These are phyloP conservation scores for Smutsia gigantea DNA, from an alignment of 2,797 vertebrate genomes.

Conservation along the genomic window DNA sequence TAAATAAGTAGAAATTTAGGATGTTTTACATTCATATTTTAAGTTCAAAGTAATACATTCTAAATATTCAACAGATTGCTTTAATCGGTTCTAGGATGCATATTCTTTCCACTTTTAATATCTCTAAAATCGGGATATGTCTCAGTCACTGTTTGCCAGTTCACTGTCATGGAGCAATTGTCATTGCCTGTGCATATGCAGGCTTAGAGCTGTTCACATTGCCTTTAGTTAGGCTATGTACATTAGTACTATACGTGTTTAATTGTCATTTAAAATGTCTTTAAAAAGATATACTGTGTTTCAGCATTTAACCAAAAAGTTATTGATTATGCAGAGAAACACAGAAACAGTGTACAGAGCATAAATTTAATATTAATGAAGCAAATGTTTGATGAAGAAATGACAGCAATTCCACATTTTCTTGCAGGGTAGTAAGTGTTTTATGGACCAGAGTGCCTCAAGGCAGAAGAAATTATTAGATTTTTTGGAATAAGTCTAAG, in stretches of 20 bases:
- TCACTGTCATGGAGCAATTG: neutral
- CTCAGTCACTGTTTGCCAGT: neutral
- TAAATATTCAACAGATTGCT: neutral
- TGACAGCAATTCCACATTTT: neutral
- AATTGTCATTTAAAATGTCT: neutral
- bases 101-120: slow-evolving; percentile 9
- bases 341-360: neutral
- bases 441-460: neutral
- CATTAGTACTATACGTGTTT: neutral
- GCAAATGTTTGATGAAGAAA: neutral
- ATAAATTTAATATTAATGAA: neutral
- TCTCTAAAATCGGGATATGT: neutral
- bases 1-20: neutral
- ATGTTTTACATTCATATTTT: neutral
- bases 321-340: neutral
- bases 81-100: neutral
- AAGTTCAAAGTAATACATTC: neutral
- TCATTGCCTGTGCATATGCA: neutral
- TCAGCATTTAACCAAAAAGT: neutral
- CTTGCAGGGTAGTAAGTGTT: neutral
- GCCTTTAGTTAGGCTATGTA: neutral
- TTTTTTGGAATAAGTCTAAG: neutral
- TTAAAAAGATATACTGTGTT: neutral
- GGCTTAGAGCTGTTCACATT: neutral
- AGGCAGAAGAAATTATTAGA: neutral